A percentile compares a stretch with the other conserved stretches of the same genome.
phyloP scores from a whole-genome alignment of 2,113 vertebrate species.

The Lepus americanus region DNA sequence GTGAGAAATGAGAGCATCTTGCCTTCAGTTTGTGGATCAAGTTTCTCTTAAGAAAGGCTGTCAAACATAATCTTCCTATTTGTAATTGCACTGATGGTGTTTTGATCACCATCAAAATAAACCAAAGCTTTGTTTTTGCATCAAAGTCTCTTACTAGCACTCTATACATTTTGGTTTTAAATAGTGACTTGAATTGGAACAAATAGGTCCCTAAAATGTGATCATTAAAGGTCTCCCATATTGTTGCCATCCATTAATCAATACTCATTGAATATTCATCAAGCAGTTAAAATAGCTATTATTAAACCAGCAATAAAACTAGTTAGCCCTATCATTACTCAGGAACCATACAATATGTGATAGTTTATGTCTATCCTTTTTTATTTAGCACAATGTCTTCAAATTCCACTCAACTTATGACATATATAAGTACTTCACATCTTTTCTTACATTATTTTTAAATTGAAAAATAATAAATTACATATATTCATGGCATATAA shows the following conservation, averaged over 20 bases:
- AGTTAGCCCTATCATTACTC: not conserved
- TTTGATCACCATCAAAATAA: not conserved
- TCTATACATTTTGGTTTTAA: not conserved
- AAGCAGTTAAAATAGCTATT: slow-evolving; percentile 18
- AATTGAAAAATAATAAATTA: too few species aligned
- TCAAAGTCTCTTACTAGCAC: not conserved
- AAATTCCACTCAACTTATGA: too few species aligned
- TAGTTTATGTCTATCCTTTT: too few species aligned
- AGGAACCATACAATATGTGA: too few species aligned
- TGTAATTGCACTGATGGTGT: not conserved
- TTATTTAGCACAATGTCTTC: too few species aligned
- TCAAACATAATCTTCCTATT: not conserved
- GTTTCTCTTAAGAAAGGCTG: not conserved
- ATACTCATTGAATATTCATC: not conserved
- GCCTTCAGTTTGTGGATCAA: not conserved
- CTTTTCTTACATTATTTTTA: too few species aligned
- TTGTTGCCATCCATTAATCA: not conserved
- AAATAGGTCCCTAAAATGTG: not conserved
- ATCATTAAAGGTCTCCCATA: not conserved
- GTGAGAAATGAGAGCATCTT: not conserved
- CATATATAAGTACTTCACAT: too few species aligned
- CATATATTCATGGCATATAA: too few species aligned
- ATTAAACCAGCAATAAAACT: not conserved
- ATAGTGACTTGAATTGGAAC: not conserved
- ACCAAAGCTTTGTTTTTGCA: slow-evolving; percentile 11